These are phyloP conservation scores for Danio tinwini DNA, from an alignment of 2,797 vertebrate species.

Conservation along the genomic window DNA sequence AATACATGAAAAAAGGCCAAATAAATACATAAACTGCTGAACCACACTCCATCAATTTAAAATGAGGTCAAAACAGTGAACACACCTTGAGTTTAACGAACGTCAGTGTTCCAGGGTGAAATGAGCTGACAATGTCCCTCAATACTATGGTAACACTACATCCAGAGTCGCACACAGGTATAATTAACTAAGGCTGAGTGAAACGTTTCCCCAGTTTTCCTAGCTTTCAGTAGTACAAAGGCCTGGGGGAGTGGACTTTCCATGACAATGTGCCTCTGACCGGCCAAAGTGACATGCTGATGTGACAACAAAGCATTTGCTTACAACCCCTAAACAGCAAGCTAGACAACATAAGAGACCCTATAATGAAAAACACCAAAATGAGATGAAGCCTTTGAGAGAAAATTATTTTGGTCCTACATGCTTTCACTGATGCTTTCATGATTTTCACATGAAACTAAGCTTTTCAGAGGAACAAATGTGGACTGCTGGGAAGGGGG, in stretches of 20 bases:
- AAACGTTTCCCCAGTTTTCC: conserved; percentile 40
- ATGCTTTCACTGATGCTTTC: no score
- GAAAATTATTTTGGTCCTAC: no score
- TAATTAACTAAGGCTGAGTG: conserved; percentile 8
- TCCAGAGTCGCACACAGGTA: neutral
- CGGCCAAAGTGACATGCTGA: conserved; percentile 49
- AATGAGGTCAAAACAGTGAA: conserved; percentile 2
- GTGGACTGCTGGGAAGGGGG: no score
- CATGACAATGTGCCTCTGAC: conserved; percentile 47
- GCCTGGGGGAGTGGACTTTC: conserved; percentile 30
- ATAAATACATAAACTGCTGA: neutral
- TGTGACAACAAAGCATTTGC: conserved; percentile 66
- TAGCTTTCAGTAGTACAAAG: conserved; percentile 36
- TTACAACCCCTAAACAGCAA: conserved; percentile 57
- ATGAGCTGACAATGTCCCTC: neutral
- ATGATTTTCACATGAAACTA: no score
- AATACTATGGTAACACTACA: conserved; percentile 5
- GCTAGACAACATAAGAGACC: conserved; percentile 51
- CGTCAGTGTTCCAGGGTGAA: conserved; percentile 17
- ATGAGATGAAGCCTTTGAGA: conserved; percentile 2
- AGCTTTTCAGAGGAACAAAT: no score
- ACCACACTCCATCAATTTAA: neutral
- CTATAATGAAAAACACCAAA: conserved; percentile 26
- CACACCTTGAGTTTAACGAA: conserved; percentile 49
- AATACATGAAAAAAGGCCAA: neutral